Evolutionary conservation across 1,140 invertebrate genomes (phyloP).

Genomic region (Elysia chlorotica): DNA sequence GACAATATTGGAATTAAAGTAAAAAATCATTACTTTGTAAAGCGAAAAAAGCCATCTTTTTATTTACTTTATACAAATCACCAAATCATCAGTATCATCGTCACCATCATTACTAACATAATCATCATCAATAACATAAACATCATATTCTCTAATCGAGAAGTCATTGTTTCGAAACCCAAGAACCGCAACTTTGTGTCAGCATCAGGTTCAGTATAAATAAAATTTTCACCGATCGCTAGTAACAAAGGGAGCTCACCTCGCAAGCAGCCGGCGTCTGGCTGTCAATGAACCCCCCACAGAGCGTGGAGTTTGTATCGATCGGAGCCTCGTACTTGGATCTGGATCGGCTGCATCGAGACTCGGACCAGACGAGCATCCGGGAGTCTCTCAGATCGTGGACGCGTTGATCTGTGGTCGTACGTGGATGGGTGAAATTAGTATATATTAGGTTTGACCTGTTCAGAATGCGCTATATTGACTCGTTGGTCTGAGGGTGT

Average conservation of each 20-base stretch:
- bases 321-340: conserved; percentile 23
- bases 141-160: neutral
- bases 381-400: conserved; percentile 36
- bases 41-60: neutral
- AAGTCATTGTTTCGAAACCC: neutral
- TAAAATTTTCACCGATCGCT: neutral
- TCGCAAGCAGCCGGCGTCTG: conserved; percentile 35
- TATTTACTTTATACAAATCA: too few species aligned
- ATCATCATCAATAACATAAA: neutral
- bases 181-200: neutral
- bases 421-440: neutral
- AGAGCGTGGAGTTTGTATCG: conserved; percentile 42
- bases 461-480: neutral
- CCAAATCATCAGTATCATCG: too few species aligned
- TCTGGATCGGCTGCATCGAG: conserved; percentile 17
- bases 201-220: neutral
- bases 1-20: neutral
- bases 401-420: conserved; percentile 26
- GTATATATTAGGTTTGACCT: conserved; percentile 2
- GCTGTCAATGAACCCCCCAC: conserved; percentile 35
- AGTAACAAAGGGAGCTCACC: conserved; percentile 21
- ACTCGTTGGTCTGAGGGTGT: too few species aligned
- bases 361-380: conserved; percentile 33
- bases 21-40: neutral
- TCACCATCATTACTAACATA: neutral